Percentiles rank a stretch among this genome's conserved stretches.
phyloP scores from a whole-genome alignment of 1,140 invertebrate species.

The Plutomurus gul region DNA sequence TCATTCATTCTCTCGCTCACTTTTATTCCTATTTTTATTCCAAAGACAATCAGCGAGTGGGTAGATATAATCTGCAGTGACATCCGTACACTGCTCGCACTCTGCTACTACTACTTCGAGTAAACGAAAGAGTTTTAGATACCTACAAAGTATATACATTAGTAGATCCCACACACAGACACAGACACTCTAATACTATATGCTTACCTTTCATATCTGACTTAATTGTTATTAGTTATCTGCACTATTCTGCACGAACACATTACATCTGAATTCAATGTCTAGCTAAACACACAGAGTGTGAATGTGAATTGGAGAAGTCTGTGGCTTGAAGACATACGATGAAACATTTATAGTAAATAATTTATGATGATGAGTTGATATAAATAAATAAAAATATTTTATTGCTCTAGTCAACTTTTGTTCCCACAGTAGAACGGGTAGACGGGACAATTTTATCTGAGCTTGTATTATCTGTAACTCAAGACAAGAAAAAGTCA shows the following conservation, averaged over 20 bases:
- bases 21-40: conserved; percentile 10
- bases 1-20: conserved; percentile 12
- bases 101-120: too few relatives aligned
- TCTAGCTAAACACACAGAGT: background rate
- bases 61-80: conserved; percentile 6
- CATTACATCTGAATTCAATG: background rate
- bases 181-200: background rate
- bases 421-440: conserved; percentile 14
- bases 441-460: too few relatives aligned
- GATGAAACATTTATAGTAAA: conserved; percentile 30
- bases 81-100: too few relatives aligned
- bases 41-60: conserved; percentile 9
- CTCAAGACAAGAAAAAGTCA: background rate
- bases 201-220: too few relatives aligned
- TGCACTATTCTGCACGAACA: too few relatives aligned
- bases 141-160: too few relatives aligned
- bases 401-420: background rate
- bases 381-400: conserved; percentile 18
- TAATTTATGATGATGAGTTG: conserved; percentile 21
- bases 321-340: background rate
- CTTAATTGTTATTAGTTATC: too few relatives aligned
- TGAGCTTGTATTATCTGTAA: background rate
- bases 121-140: too few relatives aligned
- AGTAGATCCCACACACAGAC: too few relatives aligned
- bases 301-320: background rate